These are phyloP conservation scores for Opisthograptis luteolata DNA, from an alignment of 2,888 invertebrate species.

Conservation along the genomic window DNA sequence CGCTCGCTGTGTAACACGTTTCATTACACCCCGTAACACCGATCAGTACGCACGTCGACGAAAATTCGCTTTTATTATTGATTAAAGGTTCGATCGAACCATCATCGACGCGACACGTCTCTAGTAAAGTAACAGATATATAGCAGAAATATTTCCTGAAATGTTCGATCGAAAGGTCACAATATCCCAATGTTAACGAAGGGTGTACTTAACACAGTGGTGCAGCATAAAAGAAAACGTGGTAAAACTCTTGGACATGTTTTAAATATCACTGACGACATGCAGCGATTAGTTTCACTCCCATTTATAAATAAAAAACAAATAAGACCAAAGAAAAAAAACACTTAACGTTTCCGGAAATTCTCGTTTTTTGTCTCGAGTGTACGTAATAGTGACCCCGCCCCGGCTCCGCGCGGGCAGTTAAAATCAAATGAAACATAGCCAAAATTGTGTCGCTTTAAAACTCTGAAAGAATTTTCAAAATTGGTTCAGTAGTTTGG, in stretches of 20 bases:
- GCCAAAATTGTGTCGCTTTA: no score
- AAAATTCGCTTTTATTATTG: background rate
- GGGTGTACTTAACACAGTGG: conserved; percentile 17
- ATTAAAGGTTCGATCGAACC: background rate
- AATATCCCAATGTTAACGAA: conserved; percentile 3
- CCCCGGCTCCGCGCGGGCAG: no score
- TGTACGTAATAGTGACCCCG: no score
- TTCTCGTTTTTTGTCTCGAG: no score
- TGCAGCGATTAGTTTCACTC: conserved; percentile 19
- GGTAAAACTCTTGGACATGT: conserved; percentile 11
- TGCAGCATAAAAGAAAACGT: conserved; percentile 32
- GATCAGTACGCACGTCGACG: no score
- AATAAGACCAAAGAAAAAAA: no score
- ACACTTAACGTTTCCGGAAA: no score
- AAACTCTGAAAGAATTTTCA: no score
- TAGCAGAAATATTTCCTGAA: conserved; percentile 14
- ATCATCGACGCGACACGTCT: conserved; percentile 25
- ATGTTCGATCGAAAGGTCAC: background rate
- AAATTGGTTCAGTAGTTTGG: no score
- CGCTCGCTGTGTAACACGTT: no score
- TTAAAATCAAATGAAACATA: no score
- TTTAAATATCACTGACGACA: conserved; percentile 23
- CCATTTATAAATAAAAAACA: conserved; percentile 13
- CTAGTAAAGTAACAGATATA: conserved; percentile 2
- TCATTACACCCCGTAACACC: no score